Percentiles rank a stretch among this genome's conserved stretches.
phyloP scores from a whole-genome alignment of 2,888 invertebrate species.

The Pocota personata region DNA sequence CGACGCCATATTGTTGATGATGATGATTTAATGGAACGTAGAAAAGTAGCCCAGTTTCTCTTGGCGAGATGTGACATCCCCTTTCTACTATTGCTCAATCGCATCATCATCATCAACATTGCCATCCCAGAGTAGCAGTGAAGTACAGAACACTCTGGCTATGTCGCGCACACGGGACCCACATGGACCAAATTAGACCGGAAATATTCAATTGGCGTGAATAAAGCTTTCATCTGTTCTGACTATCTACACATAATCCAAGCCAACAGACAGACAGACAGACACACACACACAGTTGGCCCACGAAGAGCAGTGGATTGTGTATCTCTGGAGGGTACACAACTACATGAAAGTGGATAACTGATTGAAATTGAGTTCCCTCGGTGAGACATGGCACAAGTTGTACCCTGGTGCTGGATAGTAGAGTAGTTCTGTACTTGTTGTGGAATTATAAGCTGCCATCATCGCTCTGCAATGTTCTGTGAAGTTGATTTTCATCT shows the following conservation, averaged over 20 bases:
- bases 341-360: conserved; percentile 50
- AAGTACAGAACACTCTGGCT: not conserved
- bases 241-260: conserved; percentile 8
- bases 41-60: conserved; percentile 45
- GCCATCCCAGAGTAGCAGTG: not conserved
- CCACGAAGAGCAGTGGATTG: conserved; percentile 10
- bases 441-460: conserved; percentile 60
- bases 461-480: conserved; percentile 63
- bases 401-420: conserved; percentile 11
- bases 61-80: conserved; percentile 46
- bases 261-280: not conserved
- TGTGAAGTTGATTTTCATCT: conserved; percentile 64
- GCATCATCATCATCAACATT: conserved; percentile 31
- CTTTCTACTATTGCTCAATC: conserved; percentile 42
- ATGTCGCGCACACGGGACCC: conserved; percentile 55
- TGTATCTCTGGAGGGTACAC: conserved; percentile 50
- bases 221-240: conserved; percentile 71
- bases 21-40: conserved; percentile 63
- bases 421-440: conserved; percentile 14
- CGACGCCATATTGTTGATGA: conserved; percentile 54
- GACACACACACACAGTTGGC: not conserved
- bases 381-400: conserved; percentile 52
- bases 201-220: conserved; percentile 74
- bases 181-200: conserved; percentile 72
- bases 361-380: conserved; percentile 62